These are phyloP conservation scores for Trichopria drosophilae DNA, from an alignment of 2,888 invertebrate species.

Conservation along the genomic window DNA sequence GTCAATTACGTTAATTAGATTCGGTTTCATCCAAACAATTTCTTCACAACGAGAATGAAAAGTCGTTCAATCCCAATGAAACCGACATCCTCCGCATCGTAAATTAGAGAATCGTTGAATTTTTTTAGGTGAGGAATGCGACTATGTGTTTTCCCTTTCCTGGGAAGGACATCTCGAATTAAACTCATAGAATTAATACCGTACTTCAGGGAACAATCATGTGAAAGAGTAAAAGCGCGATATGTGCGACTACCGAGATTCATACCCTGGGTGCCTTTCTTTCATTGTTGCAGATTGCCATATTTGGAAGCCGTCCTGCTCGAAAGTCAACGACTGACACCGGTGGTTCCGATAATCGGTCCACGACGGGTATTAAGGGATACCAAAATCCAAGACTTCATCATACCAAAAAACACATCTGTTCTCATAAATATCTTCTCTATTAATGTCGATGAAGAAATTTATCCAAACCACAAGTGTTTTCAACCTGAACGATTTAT, in stretches of 20 bases:
- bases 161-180: too few relatives aligned
- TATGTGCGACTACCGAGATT: background rate
- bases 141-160: too few relatives aligned
- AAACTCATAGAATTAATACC: too few relatives aligned
- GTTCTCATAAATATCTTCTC: slow-evolving; percentile 62
- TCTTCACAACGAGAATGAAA: too few relatives aligned
- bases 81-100: too few relatives aligned
- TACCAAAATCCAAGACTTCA: slow-evolving; percentile 63
- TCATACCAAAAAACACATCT: slow-evolving; percentile 62
- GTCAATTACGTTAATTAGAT: too few relatives aligned
- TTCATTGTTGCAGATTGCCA: slow-evolving; percentile 53
- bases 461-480: slow-evolving; percentile 66
- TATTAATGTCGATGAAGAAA: slow-evolving; percentile 62
- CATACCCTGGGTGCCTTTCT: background rate
- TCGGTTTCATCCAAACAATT: too few relatives aligned
- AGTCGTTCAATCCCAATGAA: too few relatives aligned
- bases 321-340: slow-evolving; percentile 58
- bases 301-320: slow-evolving; percentile 59
- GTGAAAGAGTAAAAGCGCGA: slow-evolving; percentile 26
- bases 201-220: too few relatives aligned
- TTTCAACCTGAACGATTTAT: slow-evolving; percentile 71
- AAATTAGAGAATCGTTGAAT: too few relatives aligned
- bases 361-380: slow-evolving; percentile 62
- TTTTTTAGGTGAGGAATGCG: too few relatives aligned
- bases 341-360: slow-evolving; percentile 59